Evolutionary conservation across 2,113 vertebrate species (phyloP), one percentile per base, ranked within the genome.

Genomic region (Garra rufa): DNA sequence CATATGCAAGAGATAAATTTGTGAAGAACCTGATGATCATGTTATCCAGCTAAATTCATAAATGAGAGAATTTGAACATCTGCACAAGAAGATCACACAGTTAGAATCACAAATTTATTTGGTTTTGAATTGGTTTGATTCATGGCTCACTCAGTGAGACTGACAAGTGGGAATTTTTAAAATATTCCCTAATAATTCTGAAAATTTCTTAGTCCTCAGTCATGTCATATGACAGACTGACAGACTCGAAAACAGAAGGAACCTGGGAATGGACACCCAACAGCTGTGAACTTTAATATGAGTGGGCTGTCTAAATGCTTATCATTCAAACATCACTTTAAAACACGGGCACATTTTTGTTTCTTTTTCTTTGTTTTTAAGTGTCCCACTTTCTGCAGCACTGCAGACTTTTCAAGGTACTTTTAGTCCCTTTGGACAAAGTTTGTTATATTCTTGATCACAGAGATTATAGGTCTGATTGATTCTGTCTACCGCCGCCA

Each of bases 371-470:
- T 24, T 44, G 41, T 73, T 26, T 71, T n/a, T 3, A 71, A 24
- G 69, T 71, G 21, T 11, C 11, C 69, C 41, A 44, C 21, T 71
- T 71, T 43, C n/a, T 43, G 11, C 41, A 44, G 69, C 9, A 69
- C 17, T 38, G 19, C 17, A 41, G 34, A 70, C 65, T 41, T 69
- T 41, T 70, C 65, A 70, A 70, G 52, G 52, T 9, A 26, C 41
- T 26, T 24, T 26, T 73, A 9, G 41, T 73, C 70, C 70, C 70
- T 46, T 73, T 73, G 70, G 70, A 73, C n/a, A 73, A 73, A 73
- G 70, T 73, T 26, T 26, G 26, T 52, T 77, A 38, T 59, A n/a
- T 15, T 41, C 15, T 77, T 59, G 28, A 59, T 59, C 34, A 55
- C 52, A 59, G 13, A 77, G 52, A 43, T 77, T 77, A 59, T 13